Percentiles rank a stretch among this genome's conserved stretches.
These are phyloP conservation scores for Dendropsophus ebraccatus DNA, from an alignment of 2,113 vertebrate species.

Conservation along the genomic window DNA sequence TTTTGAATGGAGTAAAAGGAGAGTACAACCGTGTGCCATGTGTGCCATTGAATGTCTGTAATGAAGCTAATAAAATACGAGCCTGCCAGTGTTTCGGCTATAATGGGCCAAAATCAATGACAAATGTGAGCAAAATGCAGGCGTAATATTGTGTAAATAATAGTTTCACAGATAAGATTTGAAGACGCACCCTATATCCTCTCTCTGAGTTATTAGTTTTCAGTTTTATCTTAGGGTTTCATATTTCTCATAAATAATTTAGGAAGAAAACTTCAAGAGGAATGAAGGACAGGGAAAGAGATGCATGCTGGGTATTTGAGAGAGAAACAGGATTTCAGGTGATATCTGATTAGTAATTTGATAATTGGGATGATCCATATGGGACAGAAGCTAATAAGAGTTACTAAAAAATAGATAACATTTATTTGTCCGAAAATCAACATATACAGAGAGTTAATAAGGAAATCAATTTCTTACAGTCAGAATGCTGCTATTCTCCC, in stretches of 20 bases:
- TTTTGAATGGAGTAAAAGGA: background rate
- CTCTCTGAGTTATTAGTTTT: conserved; percentile 15
- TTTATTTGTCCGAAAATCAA: background rate
- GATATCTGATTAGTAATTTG: conserved; percentile 18
- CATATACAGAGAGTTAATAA: background rate
- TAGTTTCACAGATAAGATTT: conserved; percentile 32
- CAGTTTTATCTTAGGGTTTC: conserved; percentile 35
- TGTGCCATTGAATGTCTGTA: background rate
- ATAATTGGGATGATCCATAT: conserved; percentile 7
- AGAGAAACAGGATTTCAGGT: conserved; percentile 42
- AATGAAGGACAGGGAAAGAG: conserved; percentile 17
- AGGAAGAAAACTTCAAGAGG: conserved; percentile 43
- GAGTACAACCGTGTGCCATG: background rate
- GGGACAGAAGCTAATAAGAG: background rate
- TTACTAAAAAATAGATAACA: background rate
- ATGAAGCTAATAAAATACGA: background rate
- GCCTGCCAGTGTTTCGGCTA: background rate
- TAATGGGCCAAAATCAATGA: background rate
- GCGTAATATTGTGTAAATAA: conserved; percentile 8
- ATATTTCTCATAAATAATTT: conserved; percentile 47
- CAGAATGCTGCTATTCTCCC: background rate
- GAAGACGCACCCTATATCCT: background rate
- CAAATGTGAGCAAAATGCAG: background rate
- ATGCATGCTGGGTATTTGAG: conserved; percentile 30
- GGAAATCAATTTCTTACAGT: background rate